Conservation (phyloP, 2,797 vertebrate genomes). For the Tympanoctomys barrerae region DNA sequence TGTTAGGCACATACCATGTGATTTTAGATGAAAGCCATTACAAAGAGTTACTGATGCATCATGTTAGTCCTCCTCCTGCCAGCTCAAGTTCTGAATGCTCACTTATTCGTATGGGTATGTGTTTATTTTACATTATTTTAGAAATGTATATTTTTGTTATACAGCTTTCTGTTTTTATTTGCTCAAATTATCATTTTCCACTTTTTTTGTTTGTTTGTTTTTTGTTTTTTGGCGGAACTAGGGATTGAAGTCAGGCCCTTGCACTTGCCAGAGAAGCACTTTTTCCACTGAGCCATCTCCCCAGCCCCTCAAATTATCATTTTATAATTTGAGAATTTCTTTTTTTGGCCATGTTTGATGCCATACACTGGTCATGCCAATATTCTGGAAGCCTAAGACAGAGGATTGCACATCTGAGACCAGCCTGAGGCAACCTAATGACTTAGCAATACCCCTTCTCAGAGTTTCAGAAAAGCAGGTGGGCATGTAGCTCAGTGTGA, state of each 20-base stretch:
- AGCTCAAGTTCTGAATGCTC: constrained; percentile 96
- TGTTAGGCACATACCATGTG: constrained; percentile 93
- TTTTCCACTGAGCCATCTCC: too few relatives aligned
- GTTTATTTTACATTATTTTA: constrained; percentile 51
- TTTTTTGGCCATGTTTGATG: constrained; percentile 6
- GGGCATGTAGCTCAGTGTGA: not conserved
- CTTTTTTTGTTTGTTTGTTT: too few relatives aligned
- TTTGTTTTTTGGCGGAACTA: too few relatives aligned
- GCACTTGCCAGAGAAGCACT: too few relatives aligned
- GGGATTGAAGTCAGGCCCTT: too few relatives aligned
- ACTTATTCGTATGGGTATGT: constrained; percentile 98
- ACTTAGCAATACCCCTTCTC: not conserved
- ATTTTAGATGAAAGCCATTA: constrained; percentile 98
- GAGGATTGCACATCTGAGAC: not conserved
- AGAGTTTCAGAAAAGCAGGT: not conserved
- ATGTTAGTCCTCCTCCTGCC: constrained; percentile 96
- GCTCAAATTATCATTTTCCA: constrained; percentile 23
- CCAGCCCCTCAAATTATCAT: not conserved
- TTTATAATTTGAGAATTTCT: constrained; percentile 53
- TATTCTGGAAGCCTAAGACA: not conserved
- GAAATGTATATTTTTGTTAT: not conserved
- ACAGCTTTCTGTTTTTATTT: not conserved
- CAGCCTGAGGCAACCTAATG: not conserved
- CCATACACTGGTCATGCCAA: not conserved
- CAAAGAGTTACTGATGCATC: constrained; percentile 94